These are phyloP conservation scores for Dolichoris vasculosae DNA, from an alignment of 1,140 invertebrate genomes.

Conservation along the genomic window DNA sequence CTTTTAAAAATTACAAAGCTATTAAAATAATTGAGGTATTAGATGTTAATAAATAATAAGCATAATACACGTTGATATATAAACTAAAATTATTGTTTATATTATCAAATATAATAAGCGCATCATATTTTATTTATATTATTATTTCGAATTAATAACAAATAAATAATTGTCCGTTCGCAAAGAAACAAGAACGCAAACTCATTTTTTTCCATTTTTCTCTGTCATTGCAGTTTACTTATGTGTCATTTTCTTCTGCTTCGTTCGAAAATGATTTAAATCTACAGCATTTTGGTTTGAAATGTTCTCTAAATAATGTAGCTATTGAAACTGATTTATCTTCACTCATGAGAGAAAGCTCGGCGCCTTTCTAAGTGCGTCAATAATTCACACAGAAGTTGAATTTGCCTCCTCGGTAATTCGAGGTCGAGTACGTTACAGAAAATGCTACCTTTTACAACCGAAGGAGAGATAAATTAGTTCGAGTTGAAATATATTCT, in stretches of 20 bases:
- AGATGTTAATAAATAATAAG: too few species aligned
- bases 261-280: not conserved
- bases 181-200: not conserved
- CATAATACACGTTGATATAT: too few species aligned
- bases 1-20: too few species aligned
- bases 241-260: not conserved
- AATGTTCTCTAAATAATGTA: constrained; percentile 7
- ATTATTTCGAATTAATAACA: too few species aligned
- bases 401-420: not conserved
- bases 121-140: too few species aligned
- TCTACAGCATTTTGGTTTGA: not conserved
- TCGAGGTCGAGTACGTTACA: not conserved
- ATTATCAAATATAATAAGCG: too few species aligned
- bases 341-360: not conserved
- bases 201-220: not conserved
- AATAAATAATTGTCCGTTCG: too few species aligned
- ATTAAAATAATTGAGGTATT: too few species aligned
- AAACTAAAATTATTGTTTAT: too few species aligned
- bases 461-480: not conserved
- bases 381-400: not conserved
- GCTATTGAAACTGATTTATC: not conserved
- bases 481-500: not conserved
- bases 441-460: not conserved
- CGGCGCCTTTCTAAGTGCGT: not conserved
- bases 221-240: not conserved